A percentile compares a stretch with the other conserved stretches of the same genome.
Conservation (phyloP, 2,113 vertebrate species). For the Lonchura striata region DNA sequence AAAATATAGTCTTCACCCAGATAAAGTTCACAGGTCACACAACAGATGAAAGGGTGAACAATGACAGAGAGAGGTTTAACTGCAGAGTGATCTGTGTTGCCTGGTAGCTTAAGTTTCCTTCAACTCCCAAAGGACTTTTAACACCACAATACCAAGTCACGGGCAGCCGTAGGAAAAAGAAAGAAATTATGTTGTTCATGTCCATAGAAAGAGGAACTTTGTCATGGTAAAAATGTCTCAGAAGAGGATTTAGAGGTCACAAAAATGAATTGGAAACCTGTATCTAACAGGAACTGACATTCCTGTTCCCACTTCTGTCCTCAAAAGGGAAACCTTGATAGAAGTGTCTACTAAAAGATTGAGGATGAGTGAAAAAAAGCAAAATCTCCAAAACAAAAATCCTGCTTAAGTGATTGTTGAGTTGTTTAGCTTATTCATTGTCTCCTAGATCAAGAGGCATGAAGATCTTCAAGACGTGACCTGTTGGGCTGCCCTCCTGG, state of each 20-base stretch:
- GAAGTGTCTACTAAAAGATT: not conserved
- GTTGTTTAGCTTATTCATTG: not conserved
- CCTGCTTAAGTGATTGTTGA: not conserved
- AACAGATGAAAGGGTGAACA: not conserved
- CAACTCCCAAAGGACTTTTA: not conserved
- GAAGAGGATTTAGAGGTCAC: not conserved
- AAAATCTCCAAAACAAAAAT: not conserved
- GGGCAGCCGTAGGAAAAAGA: not conserved
- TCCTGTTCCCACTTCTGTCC: not conserved
- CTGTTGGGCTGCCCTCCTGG: not conserved
- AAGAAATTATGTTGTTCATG: not conserved
- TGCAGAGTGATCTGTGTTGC: not conserved
- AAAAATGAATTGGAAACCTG: not conserved
- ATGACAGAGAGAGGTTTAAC: not conserved
- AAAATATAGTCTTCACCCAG: not conserved
- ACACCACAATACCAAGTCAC: not conserved
- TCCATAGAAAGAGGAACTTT: not conserved
- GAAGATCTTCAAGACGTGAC: fast-evolving
- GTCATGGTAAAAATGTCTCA: conserved; percentile 7
- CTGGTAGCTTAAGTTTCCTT: not conserved
- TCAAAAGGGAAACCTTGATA: not conserved
- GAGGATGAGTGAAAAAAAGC: fast-evolving
- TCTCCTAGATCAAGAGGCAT: not conserved
- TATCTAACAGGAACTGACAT: conserved; percentile 1
- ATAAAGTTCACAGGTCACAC: not conserved